phyloP scores from a whole-genome alignment of 2,888 invertebrate genomes.

The Adelognathus sp. region DNA sequence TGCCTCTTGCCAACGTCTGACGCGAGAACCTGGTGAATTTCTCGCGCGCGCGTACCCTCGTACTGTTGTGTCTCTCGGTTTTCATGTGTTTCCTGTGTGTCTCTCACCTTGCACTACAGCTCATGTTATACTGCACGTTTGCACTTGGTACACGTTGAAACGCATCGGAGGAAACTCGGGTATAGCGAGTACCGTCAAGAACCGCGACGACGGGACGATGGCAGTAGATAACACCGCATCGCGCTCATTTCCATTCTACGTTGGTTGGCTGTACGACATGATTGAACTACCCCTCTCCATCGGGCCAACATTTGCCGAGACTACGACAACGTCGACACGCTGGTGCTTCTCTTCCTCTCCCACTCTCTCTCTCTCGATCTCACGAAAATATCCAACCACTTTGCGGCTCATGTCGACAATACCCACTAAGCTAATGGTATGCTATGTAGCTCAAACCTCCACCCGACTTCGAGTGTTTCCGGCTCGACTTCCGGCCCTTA shows the following conservation, averaged over 20 bases:
- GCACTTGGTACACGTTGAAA: slow-evolving; percentile 35
- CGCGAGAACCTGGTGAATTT: slow-evolving; percentile 70
- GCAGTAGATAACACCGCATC: background rate
- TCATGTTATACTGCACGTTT: background rate
- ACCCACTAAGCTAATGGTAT: slow-evolving; percentile 43
- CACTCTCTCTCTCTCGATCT: slow-evolving; percentile 8
- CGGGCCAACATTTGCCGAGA: slow-evolving; percentile 64
- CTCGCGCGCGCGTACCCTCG: slow-evolving; percentile 43
- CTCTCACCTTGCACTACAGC: background rate
- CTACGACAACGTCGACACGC: slow-evolving; percentile 37
- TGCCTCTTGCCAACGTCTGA: slow-evolving; percentile 58
- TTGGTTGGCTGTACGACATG: slow-evolving; percentile 59
- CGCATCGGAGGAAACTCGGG: slow-evolving; percentile 11
- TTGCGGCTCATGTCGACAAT: slow-evolving; percentile 59
- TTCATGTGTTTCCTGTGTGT: slow-evolving; percentile 23
- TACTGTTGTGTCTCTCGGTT: slow-evolving; percentile 48
- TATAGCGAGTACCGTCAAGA: background rate
- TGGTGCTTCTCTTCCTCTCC: slow-evolving; percentile 24
- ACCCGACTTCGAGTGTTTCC: slow-evolving; percentile 54
- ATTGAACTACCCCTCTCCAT: slow-evolving; percentile 67
- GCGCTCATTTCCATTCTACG: slow-evolving; percentile 55
- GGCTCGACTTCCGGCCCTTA: slow-evolving; percentile 51
- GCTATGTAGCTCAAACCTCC: slow-evolving; percentile 37
- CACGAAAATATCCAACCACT: slow-evolving; percentile 39
- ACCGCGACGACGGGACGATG: background rate